Evolutionary conservation across 2,113 vertebrate genomes (phyloP), one percentile per base, ranked within the genome.

Genomic region (Gobiocypris rarus): DNA sequence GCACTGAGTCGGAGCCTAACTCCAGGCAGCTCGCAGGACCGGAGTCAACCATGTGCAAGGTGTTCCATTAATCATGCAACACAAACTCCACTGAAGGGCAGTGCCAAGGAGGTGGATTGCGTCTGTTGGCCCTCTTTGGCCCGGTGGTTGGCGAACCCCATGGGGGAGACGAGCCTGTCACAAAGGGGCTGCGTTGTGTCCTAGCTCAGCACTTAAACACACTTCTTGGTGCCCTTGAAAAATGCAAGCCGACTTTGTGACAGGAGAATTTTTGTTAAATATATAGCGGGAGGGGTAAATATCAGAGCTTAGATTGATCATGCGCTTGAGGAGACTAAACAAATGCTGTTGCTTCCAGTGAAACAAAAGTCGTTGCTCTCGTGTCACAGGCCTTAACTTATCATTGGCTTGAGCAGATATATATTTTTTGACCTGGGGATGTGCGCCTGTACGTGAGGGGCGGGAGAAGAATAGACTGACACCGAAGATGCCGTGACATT

Each of bases 51-150:
- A 63, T 31, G 65, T 78, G n/a, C 84, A 83, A 86, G 82, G 89
- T 86, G 82, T 54, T 84, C 79, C 67, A 86, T 89, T 86, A 87
- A 85, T 87, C 85, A 88, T 84, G 75, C 34, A 70, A 75, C 83
- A 41, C n/a, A 74, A 81, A 52, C 48, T 67, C 9, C 13, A 56
- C 10, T 15, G 22, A 85, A 89, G 82, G 86, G 82, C 88, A 86
- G 58, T 85, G 52, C 45, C 71, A 75, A 78, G 81, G 50, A 78
- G 45, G 74, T 63, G 63, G 48, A 83, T 81, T 31, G 71, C 19
- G 15, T 70, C 78, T 83, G 61, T 83, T 81, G 83, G 69, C 58
- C 83, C 83, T 69, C 45, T 75, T 78, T 79, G 28, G 69, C 45
- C 74, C 9, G 24, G 59, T n/a, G 19, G 56, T 54, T 48, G 41